Conservation (phyloP, 23 tunicate genomes). For the Halocynthia aurantium region DNA sequence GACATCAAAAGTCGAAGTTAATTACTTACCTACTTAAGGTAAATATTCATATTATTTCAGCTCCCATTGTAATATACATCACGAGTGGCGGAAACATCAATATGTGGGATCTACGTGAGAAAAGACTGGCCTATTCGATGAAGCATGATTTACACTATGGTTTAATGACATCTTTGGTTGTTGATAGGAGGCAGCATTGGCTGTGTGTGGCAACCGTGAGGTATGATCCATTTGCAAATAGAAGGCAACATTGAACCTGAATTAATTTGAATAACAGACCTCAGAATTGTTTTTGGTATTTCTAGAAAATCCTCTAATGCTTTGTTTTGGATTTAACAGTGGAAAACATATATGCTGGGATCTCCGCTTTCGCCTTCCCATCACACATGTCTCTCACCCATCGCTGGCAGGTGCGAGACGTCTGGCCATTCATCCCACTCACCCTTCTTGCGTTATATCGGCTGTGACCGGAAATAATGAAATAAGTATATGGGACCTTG, state of each 20-base stretch:
- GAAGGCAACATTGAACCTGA: background rate
- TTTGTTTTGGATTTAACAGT: background rate
- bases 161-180: conserved; percentile 63
- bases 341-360: conserved; percentile 83
- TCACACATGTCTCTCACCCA: conserved; percentile 63
- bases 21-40: background rate
- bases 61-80: conserved; percentile 30
- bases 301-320: background rate
- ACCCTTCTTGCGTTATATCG: conserved; percentile 61
- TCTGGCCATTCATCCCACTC: conserved; percentile 50
- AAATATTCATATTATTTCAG: conserved; percentile 3
- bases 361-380: conserved; percentile 76
- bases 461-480: conserved; percentile 90
- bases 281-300: background rate
- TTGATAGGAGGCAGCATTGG: conserved; percentile 84
- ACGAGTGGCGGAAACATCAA: conserved; percentile 64
- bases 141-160: conserved; percentile 66
- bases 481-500: conserved; percentile 75
- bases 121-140: conserved; percentile 40
- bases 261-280: background rate
- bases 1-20: background rate
- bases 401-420: conserved; percentile 50
- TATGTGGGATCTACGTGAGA: conserved; percentile 51
- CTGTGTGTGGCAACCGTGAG: conserved; percentile 68
- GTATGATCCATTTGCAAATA: background rate